A percentile compares a stretch with the other conserved stretches of the same genome.
Evolutionary conservation across 2,113 vertebrate genomes (phyloP).

Genomic region (Colius striatus): DNA sequence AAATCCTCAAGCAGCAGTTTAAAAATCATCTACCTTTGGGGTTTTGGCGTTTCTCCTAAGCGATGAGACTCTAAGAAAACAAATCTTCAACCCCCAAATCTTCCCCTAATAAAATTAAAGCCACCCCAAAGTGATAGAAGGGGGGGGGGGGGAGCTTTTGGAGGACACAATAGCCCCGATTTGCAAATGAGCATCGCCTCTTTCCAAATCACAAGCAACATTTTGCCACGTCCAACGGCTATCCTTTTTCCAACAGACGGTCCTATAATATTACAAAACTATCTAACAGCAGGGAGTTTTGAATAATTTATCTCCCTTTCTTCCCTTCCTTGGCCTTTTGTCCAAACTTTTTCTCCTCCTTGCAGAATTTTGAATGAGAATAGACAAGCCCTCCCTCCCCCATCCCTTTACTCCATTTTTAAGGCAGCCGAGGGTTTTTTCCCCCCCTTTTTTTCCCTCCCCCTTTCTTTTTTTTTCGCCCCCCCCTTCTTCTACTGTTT

Average conservation of each 20-base stretch:
- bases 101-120: background rate
- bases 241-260: conserved; percentile 74
- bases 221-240: conserved; percentile 82
- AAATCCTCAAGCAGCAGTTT: background rate
- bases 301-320: conserved; percentile 88
- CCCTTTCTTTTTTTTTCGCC: background rate
- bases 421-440: conserved; percentile 30
- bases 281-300: conserved; percentile 87
- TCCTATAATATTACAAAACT: conserved; percentile 87
- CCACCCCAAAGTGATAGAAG: background rate
- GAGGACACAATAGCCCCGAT: conserved; percentile 59
- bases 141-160: background rate
- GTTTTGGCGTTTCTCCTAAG: background rate
- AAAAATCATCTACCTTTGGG: background rate
- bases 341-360: conserved; percentile 77
- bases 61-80: background rate
- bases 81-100: background rate
- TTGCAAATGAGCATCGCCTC: conserved; percentile 66
- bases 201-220: conserved; percentile 75
- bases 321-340: conserved; percentile 83
- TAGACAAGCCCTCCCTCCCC: conserved; percentile 70
- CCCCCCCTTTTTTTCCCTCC: background rate
- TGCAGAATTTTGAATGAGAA: conserved; percentile 84
- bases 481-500: conserved; percentile 59
- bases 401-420: conserved; percentile 39